Conservation (phyloP, 2,113 vertebrate genomes). For the Microtus montanus region DNA sequence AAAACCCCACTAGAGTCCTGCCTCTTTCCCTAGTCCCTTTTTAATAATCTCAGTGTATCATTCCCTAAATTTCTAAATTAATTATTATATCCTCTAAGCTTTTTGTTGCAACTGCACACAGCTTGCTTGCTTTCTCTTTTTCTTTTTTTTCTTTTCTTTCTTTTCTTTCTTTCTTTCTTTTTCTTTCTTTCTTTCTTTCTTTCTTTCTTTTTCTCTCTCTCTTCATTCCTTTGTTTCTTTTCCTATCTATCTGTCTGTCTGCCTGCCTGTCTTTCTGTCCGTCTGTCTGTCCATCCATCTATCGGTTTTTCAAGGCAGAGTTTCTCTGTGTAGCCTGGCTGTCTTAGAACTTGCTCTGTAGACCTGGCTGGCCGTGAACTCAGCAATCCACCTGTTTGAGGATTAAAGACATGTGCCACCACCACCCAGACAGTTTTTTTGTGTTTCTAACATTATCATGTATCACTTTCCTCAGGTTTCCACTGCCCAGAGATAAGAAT, state of each 20-base stretch:
- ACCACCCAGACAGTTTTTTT: background rate
- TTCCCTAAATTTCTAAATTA: background rate
- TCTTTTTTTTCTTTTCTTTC: accelerated
- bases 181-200: background rate
- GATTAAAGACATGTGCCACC: background rate
- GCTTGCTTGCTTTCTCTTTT: background rate
- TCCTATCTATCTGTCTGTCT: background rate
- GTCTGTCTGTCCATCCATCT: background rate
- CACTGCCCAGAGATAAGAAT: background rate
- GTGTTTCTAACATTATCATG: background rate
- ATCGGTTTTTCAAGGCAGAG: background rate
- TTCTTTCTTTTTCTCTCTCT: background rate
- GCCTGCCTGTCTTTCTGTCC: background rate
- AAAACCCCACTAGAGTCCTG: background rate
- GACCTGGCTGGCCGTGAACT: background rate
- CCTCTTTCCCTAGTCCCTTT: background rate
- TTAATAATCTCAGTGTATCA: background rate
- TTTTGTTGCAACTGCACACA: background rate
- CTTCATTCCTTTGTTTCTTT: background rate
- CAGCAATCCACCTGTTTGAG: background rate
- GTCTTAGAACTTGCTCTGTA: background rate
- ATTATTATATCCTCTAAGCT: background rate
- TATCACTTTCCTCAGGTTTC: background rate
- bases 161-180: too few relatives aligned
- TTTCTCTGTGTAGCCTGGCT: background rate